A percentile compares a stretch with the other conserved stretches of the same genome.
Evolutionary conservation across 2,888 invertebrate species (phyloP).

Genomic region (Strigamia crassipes): DNA sequence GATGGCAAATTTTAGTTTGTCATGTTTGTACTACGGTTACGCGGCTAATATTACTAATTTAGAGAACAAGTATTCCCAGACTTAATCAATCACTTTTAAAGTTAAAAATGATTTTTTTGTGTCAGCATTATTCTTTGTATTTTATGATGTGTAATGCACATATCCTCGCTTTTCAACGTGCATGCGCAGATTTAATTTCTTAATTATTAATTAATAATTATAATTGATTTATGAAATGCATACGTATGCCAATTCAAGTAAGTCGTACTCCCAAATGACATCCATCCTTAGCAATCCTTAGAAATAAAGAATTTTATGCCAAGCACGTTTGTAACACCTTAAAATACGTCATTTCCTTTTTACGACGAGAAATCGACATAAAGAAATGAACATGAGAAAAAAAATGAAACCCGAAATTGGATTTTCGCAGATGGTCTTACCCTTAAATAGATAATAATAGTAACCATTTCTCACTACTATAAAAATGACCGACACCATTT

Average conservation of each 20-base stretch:
- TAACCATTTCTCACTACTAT: slow-evolving; percentile 13
- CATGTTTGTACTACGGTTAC: too few species aligned
- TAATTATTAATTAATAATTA: neutral
- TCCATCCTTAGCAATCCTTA: neutral
- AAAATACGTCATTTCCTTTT: slow-evolving; percentile 33
- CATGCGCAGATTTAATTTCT: neutral
- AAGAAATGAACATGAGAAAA: neutral
- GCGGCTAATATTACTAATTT: too few species aligned
- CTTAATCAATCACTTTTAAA: too few species aligned
- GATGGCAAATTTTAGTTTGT: too few species aligned
- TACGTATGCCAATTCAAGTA: neutral
- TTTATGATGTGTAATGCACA: too few species aligned
- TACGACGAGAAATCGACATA: neutral
- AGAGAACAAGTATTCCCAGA: too few species aligned
- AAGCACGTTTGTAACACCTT: neutral
- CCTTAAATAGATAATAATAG: slow-evolving; percentile 3
- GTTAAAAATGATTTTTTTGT: too few species aligned
- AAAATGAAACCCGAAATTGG: slow-evolving; percentile 2
- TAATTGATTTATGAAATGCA: neutral
- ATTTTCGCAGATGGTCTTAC: neutral
- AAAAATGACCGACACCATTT: slow-evolving; percentile 31
- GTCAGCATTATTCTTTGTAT: too few species aligned
- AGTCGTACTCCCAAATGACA: neutral
- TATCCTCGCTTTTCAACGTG: too few species aligned
- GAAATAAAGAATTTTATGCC: neutral